Conservation (phyloP, 2,797 vertebrate genomes). For the Paedocypris micromegethes region DNA sequence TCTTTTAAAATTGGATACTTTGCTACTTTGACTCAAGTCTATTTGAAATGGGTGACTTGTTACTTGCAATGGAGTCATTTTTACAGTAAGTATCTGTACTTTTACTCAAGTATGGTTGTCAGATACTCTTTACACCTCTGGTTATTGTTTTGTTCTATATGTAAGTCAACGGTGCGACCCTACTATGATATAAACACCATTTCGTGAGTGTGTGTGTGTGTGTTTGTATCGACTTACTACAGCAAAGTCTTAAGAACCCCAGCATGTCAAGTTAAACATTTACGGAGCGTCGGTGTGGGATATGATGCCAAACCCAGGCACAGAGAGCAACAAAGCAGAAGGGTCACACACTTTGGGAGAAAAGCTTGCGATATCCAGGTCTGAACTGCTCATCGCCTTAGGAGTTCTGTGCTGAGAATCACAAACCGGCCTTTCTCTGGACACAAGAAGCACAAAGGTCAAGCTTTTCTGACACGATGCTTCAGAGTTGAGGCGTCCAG, state of each 20-base stretch:
- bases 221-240: constrained; percentile 2
- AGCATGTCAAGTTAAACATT: constrained; percentile 5
- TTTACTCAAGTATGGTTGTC: no score
- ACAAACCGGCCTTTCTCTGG: constrained; percentile 18
- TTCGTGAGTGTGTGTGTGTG: no score
- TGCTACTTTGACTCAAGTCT: no score
- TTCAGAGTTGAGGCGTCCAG: not conserved
- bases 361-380: constrained; percentile 5
- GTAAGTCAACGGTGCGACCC: no score
- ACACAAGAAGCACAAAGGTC: constrained; percentile 20
- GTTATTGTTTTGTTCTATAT: no score
- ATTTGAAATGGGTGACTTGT: no score
- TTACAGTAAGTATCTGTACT: no score
- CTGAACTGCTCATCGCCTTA: constrained; percentile 19
- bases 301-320: constrained; percentile 8
- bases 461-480: constrained; percentile 14
- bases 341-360: constrained; percentile 1
- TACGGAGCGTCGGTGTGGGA: constrained; percentile 4
- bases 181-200: no score
- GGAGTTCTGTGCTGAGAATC: constrained; percentile 3
- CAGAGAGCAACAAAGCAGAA: constrained; percentile 12
- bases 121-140: no score
- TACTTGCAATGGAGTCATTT: no score
- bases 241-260: constrained; percentile 10
- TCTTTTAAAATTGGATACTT: no score